Conservation (phyloP, 2,888 invertebrate genomes). For the Pandemis corylana region DNA sequence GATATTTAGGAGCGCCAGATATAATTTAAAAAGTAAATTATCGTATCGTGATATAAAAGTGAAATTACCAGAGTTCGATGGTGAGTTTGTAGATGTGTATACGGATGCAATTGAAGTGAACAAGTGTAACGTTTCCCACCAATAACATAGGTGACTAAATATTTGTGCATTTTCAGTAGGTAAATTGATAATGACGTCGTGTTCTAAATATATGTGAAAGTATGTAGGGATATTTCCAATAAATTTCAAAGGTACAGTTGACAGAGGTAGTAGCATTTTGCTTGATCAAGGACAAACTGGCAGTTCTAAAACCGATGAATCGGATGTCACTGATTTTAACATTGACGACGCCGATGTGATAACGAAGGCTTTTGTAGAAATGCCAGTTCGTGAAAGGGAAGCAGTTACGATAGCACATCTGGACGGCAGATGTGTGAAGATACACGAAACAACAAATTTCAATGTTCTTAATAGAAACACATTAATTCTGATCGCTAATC, state of each 20-base stretch:
- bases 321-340: not conserved
- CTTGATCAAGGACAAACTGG: constrained; percentile 71
- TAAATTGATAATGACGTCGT: constrained; percentile 12
- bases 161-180: constrained; percentile 27
- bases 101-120: not conserved
- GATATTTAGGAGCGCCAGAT: constrained; percentile 18
- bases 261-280: constrained; percentile 70
- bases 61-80: not conserved
- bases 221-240: constrained; percentile 42
- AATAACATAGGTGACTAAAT: constrained; percentile 1
- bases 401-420: constrained; percentile 78
- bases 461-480: constrained; percentile 80
- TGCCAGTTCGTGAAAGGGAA: constrained; percentile 79
- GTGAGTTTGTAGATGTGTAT: constrained; percentile 11
- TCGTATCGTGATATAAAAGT: not conserved
- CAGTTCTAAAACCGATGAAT: constrained; percentile 59
- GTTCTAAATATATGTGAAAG: constrained; percentile 28
- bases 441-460: constrained; percentile 81
- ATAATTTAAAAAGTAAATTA: not conserved
- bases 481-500: constrained; percentile 81
- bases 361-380: constrained; percentile 55
- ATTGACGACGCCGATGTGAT: not conserved
- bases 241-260: constrained; percentile 60
- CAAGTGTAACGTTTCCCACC: not conserved
- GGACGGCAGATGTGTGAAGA: constrained; percentile 82